phyloP scores from a whole-genome alignment of 1,140 invertebrate species.

The Eueides isabella region DNA sequence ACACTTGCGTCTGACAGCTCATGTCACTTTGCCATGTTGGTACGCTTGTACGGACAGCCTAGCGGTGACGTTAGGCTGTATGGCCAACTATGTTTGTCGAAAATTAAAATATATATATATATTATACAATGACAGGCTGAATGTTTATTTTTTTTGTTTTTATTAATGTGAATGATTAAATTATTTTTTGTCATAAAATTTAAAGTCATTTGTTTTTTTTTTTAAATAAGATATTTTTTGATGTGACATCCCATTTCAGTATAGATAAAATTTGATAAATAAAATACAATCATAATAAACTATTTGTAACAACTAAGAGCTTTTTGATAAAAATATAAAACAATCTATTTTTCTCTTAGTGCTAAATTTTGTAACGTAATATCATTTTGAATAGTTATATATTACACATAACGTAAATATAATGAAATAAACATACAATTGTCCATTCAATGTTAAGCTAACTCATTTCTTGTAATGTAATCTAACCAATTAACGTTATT shows the following conservation, averaged over 20 bases:
- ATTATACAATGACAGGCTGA: not conserved
- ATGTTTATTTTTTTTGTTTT: not conserved
- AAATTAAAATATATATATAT: not conserved
- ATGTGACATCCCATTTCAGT: not conserved
- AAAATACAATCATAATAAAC: conserved; percentile 5
- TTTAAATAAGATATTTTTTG: not conserved
- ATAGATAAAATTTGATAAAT: conserved; percentile 5
- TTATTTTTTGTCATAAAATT: not conserved
- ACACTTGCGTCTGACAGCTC: not conserved
- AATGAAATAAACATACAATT: conserved; percentile 30
- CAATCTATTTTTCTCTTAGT: conserved; percentile 1
- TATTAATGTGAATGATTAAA: not conserved
- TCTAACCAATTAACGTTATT: conserved; percentile 20
- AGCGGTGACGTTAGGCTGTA: not conserved
- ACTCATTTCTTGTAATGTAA: conserved; percentile 37
- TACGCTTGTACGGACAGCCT: not conserved
- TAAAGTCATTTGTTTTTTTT: not conserved
- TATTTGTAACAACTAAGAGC: not conserved
- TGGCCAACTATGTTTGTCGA: not conserved
- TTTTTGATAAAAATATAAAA: not conserved
- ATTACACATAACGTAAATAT: conserved; percentile 20
- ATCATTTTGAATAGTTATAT: conserved; percentile 16
- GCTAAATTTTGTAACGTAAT: conserved; percentile 1
- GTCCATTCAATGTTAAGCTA: conserved; percentile 40
- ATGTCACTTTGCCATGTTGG: conserved; percentile 1